Evolutionary conservation across 1,140 invertebrate genomes (phyloP).

Genomic region (Macrosteles quadrilineatus): DNA sequence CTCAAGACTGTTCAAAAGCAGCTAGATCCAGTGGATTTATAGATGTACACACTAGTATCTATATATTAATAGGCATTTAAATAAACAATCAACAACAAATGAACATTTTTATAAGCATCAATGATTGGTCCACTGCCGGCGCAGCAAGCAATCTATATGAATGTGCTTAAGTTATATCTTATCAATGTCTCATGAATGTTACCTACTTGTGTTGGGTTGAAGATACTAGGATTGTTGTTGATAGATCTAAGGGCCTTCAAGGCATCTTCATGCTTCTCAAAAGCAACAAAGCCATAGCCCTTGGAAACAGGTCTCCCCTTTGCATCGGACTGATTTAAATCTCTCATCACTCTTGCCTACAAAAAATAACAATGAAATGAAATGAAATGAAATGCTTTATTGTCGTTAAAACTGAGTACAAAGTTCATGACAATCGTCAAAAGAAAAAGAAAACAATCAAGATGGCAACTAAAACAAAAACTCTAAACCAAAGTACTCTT

Average conservation of each 20-base stretch:
- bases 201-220: constrained; percentile 75
- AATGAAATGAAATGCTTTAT: too few relatives aligned
- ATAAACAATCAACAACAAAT: too few relatives aligned
- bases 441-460: too few relatives aligned
- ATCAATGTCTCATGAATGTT: constrained; percentile 7
- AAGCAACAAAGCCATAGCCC: constrained; percentile 91
- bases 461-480: too few relatives aligned
- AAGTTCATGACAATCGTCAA: too few relatives aligned
- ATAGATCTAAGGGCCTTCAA: constrained; percentile 75
- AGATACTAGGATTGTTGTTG: constrained; percentile 94
- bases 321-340: constrained; percentile 60
- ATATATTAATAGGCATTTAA: too few relatives aligned
- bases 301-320: constrained; percentile 75
- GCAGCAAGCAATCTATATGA: constrained; percentile 1
- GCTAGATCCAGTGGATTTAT: too few relatives aligned
- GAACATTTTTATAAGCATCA: background rate
- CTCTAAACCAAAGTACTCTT: too few relatives aligned
- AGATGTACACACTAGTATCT: too few relatives aligned
- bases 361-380: too few relatives aligned
- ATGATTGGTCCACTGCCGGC: background rate
- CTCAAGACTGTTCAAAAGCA: too few relatives aligned
- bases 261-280: constrained; percentile 85
- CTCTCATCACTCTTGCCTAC: constrained; percentile 71
- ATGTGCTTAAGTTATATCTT: background rate
- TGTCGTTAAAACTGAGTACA: too few relatives aligned